Conservation (phyloP, 2,888 invertebrate genomes). For the Orgyia antiqua region DNA sequence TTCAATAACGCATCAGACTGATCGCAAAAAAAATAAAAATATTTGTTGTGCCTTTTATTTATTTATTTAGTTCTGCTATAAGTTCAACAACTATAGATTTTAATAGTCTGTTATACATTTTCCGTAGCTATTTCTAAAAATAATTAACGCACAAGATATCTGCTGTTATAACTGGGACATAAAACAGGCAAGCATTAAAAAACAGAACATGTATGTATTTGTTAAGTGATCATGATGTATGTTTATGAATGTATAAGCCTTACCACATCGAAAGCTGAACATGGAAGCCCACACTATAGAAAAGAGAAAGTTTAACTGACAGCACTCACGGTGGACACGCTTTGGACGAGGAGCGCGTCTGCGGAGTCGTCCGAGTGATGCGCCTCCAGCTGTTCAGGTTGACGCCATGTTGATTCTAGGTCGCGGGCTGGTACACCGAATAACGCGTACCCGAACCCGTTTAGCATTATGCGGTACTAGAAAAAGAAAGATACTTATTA, state of each 20-base stretch:
- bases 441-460: constrained; percentile 88
- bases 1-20: too few relatives aligned
- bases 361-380: constrained; percentile 64
- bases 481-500: too few relatives aligned
- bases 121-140: too few relatives aligned
- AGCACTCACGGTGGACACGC: constrained; percentile 79
- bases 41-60: too few relatives aligned
- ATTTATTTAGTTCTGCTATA: too few relatives aligned
- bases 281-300: constrained; percentile 32
- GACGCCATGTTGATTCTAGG: constrained; percentile 84
- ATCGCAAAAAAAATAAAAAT: too few relatives aligned
- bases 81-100: too few relatives aligned
- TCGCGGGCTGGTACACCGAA: constrained; percentile 87
- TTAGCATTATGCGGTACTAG: constrained; percentile 90
- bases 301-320: constrained; percentile 57
- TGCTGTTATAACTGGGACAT: too few relatives aligned
- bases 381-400: constrained; percentile 75
- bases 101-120: too few relatives aligned
- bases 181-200: too few relatives aligned
- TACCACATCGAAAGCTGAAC: constrained; percentile 23
- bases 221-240: neutral
- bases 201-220: too few relatives aligned
- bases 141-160: too few relatives aligned
- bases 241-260: constrained; percentile 21
- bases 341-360: constrained; percentile 77